A percentile compares a stretch with the other conserved stretches of the same genome.
These are phyloP conservation scores for Ormyrus pomaceus DNA, from an alignment of 2,888 invertebrate species.

Conservation along the genomic window DNA sequence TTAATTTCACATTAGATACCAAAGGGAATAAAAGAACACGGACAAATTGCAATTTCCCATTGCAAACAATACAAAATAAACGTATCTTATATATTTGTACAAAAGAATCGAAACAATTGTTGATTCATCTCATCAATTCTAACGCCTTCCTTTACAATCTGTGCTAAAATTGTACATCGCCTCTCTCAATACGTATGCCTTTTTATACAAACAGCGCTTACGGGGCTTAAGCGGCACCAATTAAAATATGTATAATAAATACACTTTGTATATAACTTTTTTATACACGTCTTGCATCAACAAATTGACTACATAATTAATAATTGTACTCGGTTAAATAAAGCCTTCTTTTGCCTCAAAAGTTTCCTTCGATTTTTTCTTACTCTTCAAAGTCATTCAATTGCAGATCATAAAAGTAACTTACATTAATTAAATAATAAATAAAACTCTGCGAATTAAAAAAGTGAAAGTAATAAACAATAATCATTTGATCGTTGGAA, in stretches of 20 bases:
- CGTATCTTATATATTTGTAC: neutral
- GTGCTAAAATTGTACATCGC: conserved; percentile 6
- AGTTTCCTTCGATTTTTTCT: neutral
- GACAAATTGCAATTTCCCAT: neutral
- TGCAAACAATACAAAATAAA: conserved; percentile 5
- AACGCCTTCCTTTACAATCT: neutral
- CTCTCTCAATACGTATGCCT: neutral
- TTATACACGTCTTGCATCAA: conserved; percentile 26
- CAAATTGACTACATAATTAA: conserved; percentile 30
- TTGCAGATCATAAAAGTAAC: conserved; percentile 21
- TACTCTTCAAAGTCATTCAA: conserved; percentile 9
- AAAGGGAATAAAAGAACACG: conserved; percentile 8
- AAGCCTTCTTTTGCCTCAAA: neutral
- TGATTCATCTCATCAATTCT: neutral
- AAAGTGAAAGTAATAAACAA: neutral
- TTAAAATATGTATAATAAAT: conserved; percentile 46
- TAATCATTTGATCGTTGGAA: conserved; percentile 27
- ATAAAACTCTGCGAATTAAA: conserved; percentile 41
- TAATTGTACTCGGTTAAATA: conserved; percentile 20
- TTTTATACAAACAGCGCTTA: conserved; percentile 42
- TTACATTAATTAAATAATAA: conserved; percentile 34
- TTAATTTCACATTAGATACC: conserved; percentile 54
- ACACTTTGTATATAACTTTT: conserved; percentile 33
- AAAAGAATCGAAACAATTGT: conserved; percentile 13
- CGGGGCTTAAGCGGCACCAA: conserved; percentile 45